Evolutionary conservation across 2,888 invertebrate genomes (phyloP), one percentile per base, ranked within the genome.

Genomic region (Caenorhabditis plicata): DNA sequence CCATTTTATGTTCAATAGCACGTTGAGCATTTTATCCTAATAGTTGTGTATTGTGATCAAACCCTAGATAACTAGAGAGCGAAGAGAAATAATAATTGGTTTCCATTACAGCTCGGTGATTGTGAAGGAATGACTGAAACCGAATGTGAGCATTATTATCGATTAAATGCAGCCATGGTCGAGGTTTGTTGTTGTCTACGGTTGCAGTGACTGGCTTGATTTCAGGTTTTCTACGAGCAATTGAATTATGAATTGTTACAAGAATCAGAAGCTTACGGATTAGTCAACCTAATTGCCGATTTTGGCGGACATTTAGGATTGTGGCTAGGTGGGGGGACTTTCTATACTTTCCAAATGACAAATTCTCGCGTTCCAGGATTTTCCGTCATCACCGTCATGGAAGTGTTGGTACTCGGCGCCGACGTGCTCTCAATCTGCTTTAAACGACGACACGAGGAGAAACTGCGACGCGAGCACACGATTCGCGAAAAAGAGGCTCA

Each of bases 301-400:
- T 73, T 73, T 48, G 73, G 73, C 40, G 70, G 73, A 25, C 73
- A 73, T 53, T 60, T 73, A 11, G 73, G 73, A 13, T 49, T 73
- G 8, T 73, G 73, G 73, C 66, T 70, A 53, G 72, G 72, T 68
- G 11, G 20, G n/a, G 27, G 2, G 29, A 41, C 26, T n/a, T 13
- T 13, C 2, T n/a, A 19, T 8, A 11, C 20, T 2, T 22, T 5
- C 25, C 32, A 27, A 33, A 25, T 4, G 8, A 3, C 5, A n/a
- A n/a, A 19, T 13, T 31, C 1, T 4, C 19, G 17, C 19, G n/a
- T 19, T 36, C 27, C 45, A 65, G 70, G 71, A 25, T 71, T 72
- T 58, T 72, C 71, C n/a, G 69, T 69, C 31, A 78, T 78, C 41
- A 78, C 78, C 8, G 75, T 78, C 8, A 63, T 74, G 27, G 78